phyloP scores from a whole-genome alignment of 2,797 vertebrate species.

The Nasua narica region DNA sequence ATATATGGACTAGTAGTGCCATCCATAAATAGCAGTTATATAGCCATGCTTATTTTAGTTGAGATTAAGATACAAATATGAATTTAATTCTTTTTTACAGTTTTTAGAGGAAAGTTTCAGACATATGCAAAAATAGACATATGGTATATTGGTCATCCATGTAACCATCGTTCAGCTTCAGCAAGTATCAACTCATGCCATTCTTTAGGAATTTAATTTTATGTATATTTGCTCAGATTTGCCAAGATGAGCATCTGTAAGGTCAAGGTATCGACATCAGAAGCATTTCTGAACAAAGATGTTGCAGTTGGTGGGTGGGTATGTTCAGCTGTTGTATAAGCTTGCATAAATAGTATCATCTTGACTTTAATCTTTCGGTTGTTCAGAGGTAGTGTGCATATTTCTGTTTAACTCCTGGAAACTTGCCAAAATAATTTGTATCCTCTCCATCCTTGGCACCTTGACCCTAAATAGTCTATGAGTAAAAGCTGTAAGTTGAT shows the following conservation, averaged over 20 bases:
- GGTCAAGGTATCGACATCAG: constrained; percentile 89
- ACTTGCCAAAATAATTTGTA: constrained; percentile 82
- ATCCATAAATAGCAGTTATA: not conserved
- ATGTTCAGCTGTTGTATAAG: constrained; percentile 88
- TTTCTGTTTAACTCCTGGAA: constrained; percentile 85
- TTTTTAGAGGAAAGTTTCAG: constrained; percentile 43
- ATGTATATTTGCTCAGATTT: constrained; percentile 75
- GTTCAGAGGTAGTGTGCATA: constrained; percentile 87
- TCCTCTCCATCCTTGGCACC: constrained; percentile 81
- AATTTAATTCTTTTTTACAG: not conserved
- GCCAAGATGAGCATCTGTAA: constrained; percentile 82
- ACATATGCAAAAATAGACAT: not conserved
- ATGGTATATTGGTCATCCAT: not conserved
- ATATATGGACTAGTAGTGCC: not conserved
- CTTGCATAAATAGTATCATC: constrained; percentile 89
- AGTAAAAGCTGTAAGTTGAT: constrained; percentile 71
- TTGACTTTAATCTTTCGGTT: constrained; percentile 88
- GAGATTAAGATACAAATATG: constrained; percentile 6
- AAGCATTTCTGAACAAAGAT: constrained; percentile 88
- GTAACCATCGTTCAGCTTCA: not conserved
- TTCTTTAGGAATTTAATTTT: constrained; percentile 80
- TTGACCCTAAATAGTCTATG: constrained; percentile 81
- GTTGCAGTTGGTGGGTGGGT: constrained; percentile 87
- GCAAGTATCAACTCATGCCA: not conserved
- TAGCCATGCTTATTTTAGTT: not conserved